These are phyloP conservation scores for Pipistrellus kuhlii DNA, from an alignment of 2,797 vertebrate species.

Conservation along the genomic window DNA sequence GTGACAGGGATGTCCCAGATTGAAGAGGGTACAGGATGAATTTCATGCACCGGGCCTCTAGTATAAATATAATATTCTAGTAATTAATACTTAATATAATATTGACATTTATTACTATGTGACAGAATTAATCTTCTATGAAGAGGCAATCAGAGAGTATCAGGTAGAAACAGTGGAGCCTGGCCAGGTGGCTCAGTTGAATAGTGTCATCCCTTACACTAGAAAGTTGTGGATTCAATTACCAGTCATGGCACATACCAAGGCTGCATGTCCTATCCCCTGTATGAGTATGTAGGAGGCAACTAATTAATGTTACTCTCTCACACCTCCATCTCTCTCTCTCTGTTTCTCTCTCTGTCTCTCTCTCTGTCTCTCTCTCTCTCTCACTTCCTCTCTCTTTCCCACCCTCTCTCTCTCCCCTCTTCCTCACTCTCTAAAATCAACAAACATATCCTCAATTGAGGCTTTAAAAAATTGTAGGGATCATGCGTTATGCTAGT, in stretches of 20 bases:
- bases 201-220: background rate
- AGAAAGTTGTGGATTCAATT: background rate
- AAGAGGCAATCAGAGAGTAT: too few relatives aligned
- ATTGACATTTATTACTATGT: background rate
- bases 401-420: too few relatives aligned
- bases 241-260: background rate
- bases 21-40: too few relatives aligned
- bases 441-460: background rate
- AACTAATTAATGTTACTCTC: background rate
- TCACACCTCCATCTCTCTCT: too few relatives aligned
- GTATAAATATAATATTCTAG: too few relatives aligned
- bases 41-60: rapidly evolving
- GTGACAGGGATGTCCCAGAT: too few relatives aligned
- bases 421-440: background rate
- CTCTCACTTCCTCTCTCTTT: too few relatives aligned
- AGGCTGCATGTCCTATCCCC: background rate
- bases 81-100: background rate
- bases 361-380: too few relatives aligned
- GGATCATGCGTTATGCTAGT: rapidly evolving
- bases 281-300: too few relatives aligned
- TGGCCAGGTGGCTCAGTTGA: background rate
- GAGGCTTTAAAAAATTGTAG: background rate
- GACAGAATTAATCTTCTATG: background rate
- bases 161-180: too few relatives aligned
- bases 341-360: background rate